Evolutionary conservation across 2,888 invertebrate species (phyloP).

Genomic region (Lasioglossum figueresi): DNA sequence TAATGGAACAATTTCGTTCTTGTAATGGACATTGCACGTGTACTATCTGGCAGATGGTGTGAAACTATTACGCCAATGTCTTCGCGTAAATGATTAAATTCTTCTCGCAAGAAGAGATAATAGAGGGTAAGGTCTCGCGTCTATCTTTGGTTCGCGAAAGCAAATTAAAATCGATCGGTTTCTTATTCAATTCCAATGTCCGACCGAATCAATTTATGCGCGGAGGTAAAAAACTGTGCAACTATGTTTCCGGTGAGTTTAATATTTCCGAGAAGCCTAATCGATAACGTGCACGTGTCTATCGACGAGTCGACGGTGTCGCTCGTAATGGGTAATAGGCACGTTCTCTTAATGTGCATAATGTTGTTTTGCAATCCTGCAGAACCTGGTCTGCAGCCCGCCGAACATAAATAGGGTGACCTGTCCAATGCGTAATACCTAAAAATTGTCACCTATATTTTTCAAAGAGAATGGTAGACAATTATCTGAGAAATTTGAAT

Average conservation of each 20-base stretch:
- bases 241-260: background rate
- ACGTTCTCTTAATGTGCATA: background rate
- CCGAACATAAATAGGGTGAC: background rate
- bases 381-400: background rate
- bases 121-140: background rate
- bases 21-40: background rate
- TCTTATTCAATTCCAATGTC: background rate
- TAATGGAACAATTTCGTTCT: background rate
- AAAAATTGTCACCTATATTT: too few species aligned
- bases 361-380: background rate
- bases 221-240: background rate
- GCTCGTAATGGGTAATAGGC: background rate
- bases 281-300: slow-evolving; percentile 15
- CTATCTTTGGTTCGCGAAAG: background rate
- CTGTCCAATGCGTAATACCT: too few species aligned
- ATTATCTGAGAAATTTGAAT: background rate
- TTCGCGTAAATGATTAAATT: background rate
- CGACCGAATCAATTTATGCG: background rate
- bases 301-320: background rate
- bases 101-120: background rate
- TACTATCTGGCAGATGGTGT: background rate
- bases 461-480: background rate
- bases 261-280: slow-evolving; percentile 25
- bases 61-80: background rate
- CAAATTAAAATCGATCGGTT: background rate